phyloP scores from a whole-genome alignment of 2,113 vertebrate species.

The Pholis gunnellus region DNA sequence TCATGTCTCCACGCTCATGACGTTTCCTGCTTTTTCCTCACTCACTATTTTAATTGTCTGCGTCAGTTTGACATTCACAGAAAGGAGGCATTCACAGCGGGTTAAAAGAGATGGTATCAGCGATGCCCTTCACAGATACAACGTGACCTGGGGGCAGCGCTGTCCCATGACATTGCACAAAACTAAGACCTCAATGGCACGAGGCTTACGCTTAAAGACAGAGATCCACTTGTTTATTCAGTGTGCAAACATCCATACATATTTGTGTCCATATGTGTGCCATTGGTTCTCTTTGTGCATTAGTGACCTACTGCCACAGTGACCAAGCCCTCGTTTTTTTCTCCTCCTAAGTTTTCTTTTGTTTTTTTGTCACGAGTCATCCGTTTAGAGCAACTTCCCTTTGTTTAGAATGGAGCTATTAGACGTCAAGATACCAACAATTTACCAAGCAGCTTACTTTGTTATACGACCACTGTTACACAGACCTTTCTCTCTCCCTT shows the following conservation, averaged over 20 bases:
- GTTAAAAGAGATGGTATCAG: constrained; percentile 72
- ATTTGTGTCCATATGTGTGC: constrained; percentile 39
- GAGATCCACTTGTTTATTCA: constrained; percentile 65
- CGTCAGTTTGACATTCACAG: constrained; percentile 45
- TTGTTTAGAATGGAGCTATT: constrained; percentile 33
- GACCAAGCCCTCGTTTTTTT: constrained; percentile 42
- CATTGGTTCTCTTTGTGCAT: constrained; percentile 63
- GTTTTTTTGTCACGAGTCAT: constrained; percentile 55
- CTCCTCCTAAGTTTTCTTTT: constrained; percentile 19
- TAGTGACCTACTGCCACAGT: constrained; percentile 46
- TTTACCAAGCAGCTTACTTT: constrained; percentile 9
- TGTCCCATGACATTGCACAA: constrained; percentile 72
- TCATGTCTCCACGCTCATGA: neutral
- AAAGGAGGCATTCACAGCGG: constrained; percentile 62
- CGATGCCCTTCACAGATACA: constrained; percentile 67
- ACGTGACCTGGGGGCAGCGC: constrained; percentile 64
- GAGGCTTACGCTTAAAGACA: constrained; percentile 72
- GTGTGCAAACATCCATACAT: constrained; percentile 39
- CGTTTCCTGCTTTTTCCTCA: neutral
- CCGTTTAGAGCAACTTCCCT: constrained; percentile 31
- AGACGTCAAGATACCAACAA: constrained; percentile 15
- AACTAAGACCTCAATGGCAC: constrained; percentile 66
- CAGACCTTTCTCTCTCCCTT: constrained; percentile 18
- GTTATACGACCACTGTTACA: neutral
- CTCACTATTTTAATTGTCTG: constrained; percentile 35